These are phyloP conservation scores for Sebastes itinus DNA, from an alignment of 2,797 vertebrate genomes.

Conservation along the genomic window DNA sequence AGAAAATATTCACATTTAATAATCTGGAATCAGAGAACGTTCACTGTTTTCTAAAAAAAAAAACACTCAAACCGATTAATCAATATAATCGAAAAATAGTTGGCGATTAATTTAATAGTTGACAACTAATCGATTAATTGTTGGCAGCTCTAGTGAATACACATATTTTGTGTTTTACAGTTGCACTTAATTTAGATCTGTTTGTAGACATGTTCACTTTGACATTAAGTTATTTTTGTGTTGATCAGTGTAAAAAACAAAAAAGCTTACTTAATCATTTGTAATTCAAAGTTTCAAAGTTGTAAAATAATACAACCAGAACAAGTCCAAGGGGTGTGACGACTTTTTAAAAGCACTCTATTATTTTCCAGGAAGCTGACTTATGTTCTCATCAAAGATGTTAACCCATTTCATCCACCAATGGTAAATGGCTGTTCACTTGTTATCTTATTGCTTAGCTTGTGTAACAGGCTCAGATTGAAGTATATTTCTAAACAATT, in stretches of 20 bases:
- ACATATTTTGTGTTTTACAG: not conserved
- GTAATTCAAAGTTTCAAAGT: not conserved
- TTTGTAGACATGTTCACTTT: not conserved
- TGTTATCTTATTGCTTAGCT: slow-evolving; percentile 39
- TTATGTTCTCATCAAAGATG: not conserved
- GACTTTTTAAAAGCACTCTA: slow-evolving; percentile 2
- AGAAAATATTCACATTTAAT: no score
- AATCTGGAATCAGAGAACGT: no score
- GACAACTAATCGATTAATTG: no score
- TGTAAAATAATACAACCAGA: slow-evolving; percentile 1
- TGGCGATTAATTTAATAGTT: no score
- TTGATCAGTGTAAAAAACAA: not conserved
- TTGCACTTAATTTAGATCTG: not conserved
- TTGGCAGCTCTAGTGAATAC: not conserved
- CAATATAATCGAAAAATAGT: no score
- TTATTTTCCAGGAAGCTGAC: not conserved
- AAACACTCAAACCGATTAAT: no score
- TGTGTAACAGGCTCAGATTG: slow-evolving; percentile 11
- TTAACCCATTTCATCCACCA: not conserved
- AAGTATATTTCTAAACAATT: not conserved
- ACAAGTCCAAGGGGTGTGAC: not conserved
- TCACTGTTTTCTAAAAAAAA: no score
- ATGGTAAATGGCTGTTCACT: not conserved
- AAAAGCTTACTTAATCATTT: not conserved
- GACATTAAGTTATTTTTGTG: not conserved